Base-by-base conservation (phyloP, 1,140 invertebrate genomes). In the Pogonognathellus flavescens region DNA sequence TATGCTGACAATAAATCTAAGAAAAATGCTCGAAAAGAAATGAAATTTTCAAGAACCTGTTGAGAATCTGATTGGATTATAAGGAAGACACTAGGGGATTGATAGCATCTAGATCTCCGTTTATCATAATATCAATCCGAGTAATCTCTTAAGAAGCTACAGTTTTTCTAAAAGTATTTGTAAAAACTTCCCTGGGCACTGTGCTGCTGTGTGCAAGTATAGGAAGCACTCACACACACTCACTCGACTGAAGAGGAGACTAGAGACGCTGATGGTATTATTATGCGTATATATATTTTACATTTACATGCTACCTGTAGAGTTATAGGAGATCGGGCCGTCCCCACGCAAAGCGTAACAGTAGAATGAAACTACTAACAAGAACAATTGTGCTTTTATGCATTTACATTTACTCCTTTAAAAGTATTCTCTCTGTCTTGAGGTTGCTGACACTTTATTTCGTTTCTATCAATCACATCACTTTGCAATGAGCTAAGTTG, bases 361-460 rank as follows among this genome's bases (percentile, higher is more conserved):
- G 62, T 16, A 25, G 31, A 41, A 41, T 41, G 31, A 41, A 41
- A 41, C 31, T 41, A 57, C 53, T 62, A 70, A 9, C 66, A 72
- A 16, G 31, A 72, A 49, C 66, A 72, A 76, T 50, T 76, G 53
- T 57, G 53, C 53, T 14, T 50, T 76, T 18, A 50, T 76, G 70
- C 25, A 76, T 76, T 76, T 76, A 50, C 70, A 76, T 76, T 57
- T 49, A 70, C 66, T 70, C 18, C 66, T 70, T 70, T 49, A 76
- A 31, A 49, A 41, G 70, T 76, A 66, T 50, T 76, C 70, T 76
- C 25, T 76, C 70, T 70, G 66, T 41, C 22, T 70, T 41, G 70
- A 76, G 70, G 70, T 76, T 76, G 70, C 70, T 76, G 70, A 76
- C 70, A 76, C 70, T 76, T 72, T 76, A 76, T 76, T 70, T 76